phyloP scores from a whole-genome alignment of 2,113 vertebrate genomes.

The Silurus asotus region DNA sequence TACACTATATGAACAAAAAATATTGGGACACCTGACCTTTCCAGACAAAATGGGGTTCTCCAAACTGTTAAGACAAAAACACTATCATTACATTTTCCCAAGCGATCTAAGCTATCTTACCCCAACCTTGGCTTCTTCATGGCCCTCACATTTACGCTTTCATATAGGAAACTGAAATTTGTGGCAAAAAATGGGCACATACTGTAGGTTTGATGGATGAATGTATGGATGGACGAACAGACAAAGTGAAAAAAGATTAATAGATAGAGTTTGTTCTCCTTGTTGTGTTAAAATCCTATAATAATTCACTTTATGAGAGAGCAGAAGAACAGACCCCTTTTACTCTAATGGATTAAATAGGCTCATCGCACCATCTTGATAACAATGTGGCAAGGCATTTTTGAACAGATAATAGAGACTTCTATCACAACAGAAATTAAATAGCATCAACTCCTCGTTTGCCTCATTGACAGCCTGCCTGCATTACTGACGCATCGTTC shows the following conservation, averaged over 20 bases:
- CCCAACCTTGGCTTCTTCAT: too few species aligned
- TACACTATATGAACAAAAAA: neutral
- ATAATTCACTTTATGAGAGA: slow-evolving; percentile 34
- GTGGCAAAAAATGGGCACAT: too few species aligned
- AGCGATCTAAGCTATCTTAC: too few species aligned
- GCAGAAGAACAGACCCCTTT: slow-evolving; percentile 13
- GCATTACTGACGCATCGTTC: neutral
- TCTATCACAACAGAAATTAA: slow-evolving; percentile 50
- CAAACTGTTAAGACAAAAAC: too few species aligned
- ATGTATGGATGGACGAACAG: too few species aligned
- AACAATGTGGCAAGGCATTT: slow-evolving; percentile 42
- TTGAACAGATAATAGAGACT: slow-evolving; percentile 46
- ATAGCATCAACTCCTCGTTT: slow-evolving; percentile 39
- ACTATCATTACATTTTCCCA: too few species aligned
- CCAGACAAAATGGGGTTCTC: neutral
- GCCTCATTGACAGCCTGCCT: slow-evolving; percentile 28
- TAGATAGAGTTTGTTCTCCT: neutral
- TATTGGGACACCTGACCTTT: neutral
- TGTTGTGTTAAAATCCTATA: slow-evolving; percentile 7
- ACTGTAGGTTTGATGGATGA: too few species aligned
- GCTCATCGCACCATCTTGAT: slow-evolving; percentile 36
- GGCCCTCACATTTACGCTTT: too few species aligned
- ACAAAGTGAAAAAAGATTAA: too few species aligned
- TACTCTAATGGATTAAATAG: slow-evolving; percentile 43
- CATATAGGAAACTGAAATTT: too few species aligned